These are phyloP conservation scores for Dryas iulia DNA, from an alignment of 1,140 invertebrate species.

Conservation along the genomic window DNA sequence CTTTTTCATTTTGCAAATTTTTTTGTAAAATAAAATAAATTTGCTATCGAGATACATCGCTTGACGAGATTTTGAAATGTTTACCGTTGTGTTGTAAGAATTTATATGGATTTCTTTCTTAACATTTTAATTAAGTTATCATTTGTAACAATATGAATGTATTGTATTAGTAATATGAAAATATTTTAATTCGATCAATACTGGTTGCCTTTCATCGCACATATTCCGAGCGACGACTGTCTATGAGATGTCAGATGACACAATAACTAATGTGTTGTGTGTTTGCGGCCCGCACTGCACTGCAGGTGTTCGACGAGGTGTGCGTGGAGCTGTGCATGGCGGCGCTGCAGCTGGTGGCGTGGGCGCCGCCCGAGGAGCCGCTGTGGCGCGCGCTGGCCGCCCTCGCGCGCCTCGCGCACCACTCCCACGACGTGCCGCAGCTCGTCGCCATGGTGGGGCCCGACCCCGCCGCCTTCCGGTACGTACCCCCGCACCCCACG, in stretches of 20 bases:
- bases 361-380: constrained; percentile 89
- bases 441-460: constrained; percentile 96
- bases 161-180: too few relatives aligned
- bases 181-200: too few relatives aligned
- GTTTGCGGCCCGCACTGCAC: background rate
- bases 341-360: constrained; percentile 92
- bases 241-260: too few relatives aligned
- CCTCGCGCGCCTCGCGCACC: constrained; percentile 88
- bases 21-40: too few relatives aligned
- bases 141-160: background rate
- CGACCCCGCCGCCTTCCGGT: constrained; percentile 88
- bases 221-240: too few relatives aligned
- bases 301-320: constrained; percentile 95
- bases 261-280: background rate
- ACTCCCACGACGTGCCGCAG: constrained; percentile 91
- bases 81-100: background rate
- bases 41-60: background rate
- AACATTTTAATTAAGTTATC: background rate
- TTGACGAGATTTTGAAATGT: background rate
- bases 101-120: background rate
- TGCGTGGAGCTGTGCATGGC: constrained; percentile 96
- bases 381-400: constrained; percentile 90
- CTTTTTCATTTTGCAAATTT: background rate
- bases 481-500: background rate
- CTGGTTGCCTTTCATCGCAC: too few relatives aligned